Conservation (phyloP, 2,888 invertebrate species). For the Orchestes rusci region DNA sequence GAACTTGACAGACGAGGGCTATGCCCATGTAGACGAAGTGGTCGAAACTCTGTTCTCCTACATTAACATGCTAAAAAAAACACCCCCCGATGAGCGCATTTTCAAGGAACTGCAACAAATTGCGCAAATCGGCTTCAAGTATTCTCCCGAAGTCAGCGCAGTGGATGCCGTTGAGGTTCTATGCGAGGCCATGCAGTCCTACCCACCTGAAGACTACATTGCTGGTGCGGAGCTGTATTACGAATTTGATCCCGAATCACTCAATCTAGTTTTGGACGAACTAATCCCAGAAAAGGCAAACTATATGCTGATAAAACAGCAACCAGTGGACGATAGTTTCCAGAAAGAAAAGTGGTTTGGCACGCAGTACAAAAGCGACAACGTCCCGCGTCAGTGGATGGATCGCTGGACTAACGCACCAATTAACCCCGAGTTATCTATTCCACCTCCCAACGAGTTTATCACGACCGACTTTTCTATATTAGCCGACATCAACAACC, state of each 20-base stretch:
- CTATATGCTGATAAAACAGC: slow-evolving; percentile 62
- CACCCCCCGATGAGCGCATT: slow-evolving; percentile 62
- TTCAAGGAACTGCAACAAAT: slow-evolving; percentile 68
- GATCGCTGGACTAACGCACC: slow-evolving; percentile 54
- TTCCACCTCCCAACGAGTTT: slow-evolving; percentile 67
- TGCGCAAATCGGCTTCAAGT: slow-evolving; percentile 66
- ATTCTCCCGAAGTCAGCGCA: slow-evolving; percentile 62
- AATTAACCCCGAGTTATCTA: slow-evolving; percentile 52
- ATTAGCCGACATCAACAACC: slow-evolving; percentile 43
- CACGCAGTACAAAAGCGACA: slow-evolving; percentile 61
- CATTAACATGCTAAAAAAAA: slow-evolving; percentile 60
- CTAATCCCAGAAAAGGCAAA: slow-evolving; percentile 62
- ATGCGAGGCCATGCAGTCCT: slow-evolving; percentile 73
- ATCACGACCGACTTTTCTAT: slow-evolving; percentile 64
- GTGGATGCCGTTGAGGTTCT: slow-evolving; percentile 72
- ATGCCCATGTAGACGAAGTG: slow-evolving; percentile 44
- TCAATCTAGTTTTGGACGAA: slow-evolving; percentile 52
- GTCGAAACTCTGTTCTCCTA: slow-evolving; percentile 73
- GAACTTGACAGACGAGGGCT: slow-evolving; percentile 69
- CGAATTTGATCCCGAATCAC: slow-evolving; percentile 66
- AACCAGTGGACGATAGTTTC: slow-evolving; percentile 48
- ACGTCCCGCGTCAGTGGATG: slow-evolving; percentile 58
- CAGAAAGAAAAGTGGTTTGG: slow-evolving; percentile 76
- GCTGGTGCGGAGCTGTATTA: slow-evolving; percentile 68
- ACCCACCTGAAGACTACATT: slow-evolving; percentile 69